Percentiles rank a stretch among this genome's conserved stretches.
Evolutionary conservation across 2,888 invertebrate species (phyloP).

Genomic region (Arge pagana): DNA sequence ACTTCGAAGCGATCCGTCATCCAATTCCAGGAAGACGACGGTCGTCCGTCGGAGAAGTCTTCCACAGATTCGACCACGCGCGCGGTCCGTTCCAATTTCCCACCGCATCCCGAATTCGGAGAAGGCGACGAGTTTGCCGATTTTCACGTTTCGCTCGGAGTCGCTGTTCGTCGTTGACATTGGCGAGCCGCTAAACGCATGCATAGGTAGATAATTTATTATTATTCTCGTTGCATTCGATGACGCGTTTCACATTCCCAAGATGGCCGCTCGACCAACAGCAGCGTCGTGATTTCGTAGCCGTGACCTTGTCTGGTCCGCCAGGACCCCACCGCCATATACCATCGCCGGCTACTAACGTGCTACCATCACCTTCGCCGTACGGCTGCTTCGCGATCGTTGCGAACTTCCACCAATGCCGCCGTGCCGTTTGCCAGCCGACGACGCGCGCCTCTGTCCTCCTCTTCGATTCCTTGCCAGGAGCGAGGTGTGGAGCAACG

Average conservation of each 20-base stretch:
- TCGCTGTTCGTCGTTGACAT: neutral
- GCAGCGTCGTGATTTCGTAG: constrained; percentile 48
- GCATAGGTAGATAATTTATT: constrained; percentile 39
- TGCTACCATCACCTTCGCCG: neutral
- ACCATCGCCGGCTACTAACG: neutral
- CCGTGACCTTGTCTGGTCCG: constrained; percentile 57
- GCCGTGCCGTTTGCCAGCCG: constrained; percentile 22
- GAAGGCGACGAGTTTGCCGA: too few species aligned
- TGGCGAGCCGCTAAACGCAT: neutral
- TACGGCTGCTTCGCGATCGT: constrained; percentile 27
- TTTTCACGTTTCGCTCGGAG: constrained; percentile 1
- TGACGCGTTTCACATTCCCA: constrained; percentile 44
- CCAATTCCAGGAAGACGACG: constrained; percentile 29
- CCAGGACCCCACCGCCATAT: constrained; percentile 33
- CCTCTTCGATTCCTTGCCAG: constrained; percentile 8
- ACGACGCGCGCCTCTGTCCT: neutral
- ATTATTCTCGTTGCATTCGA: constrained; percentile 43
- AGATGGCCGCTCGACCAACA: constrained; percentile 47
- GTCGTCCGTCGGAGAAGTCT: constrained; percentile 15
- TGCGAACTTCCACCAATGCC: constrained; percentile 32
- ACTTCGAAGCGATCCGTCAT: constrained; percentile 26
- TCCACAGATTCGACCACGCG: too few species aligned
- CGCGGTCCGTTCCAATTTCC: too few species aligned
- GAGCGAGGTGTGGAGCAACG: constrained; percentile 1
- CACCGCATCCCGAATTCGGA: too few species aligned